Percentiles rank a stretch among this genome's conserved stretches.
These are phyloP conservation scores for Drosophila willistoni DNA, from an alignment of 1,140 invertebrate genomes.

Conservation along the genomic window DNA sequence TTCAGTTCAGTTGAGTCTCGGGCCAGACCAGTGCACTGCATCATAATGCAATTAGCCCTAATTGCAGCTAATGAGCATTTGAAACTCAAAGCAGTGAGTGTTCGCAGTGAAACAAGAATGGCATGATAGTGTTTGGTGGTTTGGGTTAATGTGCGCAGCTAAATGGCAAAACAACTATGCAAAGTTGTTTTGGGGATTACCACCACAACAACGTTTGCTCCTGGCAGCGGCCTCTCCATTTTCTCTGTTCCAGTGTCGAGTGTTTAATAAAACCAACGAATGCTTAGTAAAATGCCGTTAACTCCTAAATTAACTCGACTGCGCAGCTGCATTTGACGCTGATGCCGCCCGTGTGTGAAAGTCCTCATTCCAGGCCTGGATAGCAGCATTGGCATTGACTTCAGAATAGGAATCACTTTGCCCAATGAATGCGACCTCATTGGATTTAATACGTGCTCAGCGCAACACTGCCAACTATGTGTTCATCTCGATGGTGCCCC, in stretches of 20 bases:
- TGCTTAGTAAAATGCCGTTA: conserved; percentile 30
- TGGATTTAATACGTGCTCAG: conserved; percentile 66
- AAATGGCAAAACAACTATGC: conserved; percentile 14
- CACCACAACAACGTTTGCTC: conserved; percentile 5
- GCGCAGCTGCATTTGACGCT: conserved; percentile 27
- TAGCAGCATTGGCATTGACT: not conserved
- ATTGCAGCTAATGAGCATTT: conserved; percentile 55
- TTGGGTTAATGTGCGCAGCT: conserved; percentile 16
- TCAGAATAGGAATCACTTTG: conserved; percentile 63
- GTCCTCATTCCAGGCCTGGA: not conserved
- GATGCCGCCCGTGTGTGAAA: not conserved
- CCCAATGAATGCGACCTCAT: conserved; percentile 66
- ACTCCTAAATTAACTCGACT: conserved; percentile 49
- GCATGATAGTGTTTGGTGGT: not conserved
- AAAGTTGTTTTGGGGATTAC: conserved; percentile 28
- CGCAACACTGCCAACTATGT: conserved; percentile 9
- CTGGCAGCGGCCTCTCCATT: not conserved
- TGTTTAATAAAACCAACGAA: conserved; percentile 44
- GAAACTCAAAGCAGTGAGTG: conserved; percentile 22
- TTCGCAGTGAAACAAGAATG: conserved; percentile 24
- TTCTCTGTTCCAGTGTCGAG: not conserved
- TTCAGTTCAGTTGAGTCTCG: not conserved
- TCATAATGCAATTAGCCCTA: conserved; percentile 57
- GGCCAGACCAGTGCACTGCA: conserved; percentile 25
- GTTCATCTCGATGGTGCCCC: not conserved